Base-by-base conservation (phyloP, 2,113 vertebrate species). In the Dipodomys spectabilis region DNA sequence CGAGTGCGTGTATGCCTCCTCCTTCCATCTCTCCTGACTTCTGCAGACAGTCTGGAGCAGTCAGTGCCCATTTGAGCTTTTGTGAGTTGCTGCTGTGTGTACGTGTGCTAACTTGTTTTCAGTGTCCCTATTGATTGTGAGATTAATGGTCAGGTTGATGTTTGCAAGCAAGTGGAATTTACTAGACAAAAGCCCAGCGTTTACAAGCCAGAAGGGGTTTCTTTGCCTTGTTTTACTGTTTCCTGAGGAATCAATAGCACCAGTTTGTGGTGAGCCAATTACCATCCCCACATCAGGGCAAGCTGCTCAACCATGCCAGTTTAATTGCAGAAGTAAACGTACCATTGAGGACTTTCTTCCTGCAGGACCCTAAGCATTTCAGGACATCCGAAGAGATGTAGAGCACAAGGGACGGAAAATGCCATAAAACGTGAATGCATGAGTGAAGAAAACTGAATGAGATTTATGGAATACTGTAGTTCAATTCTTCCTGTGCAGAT, bases 221-320 rank as follows among this genome's bases (percentile, higher is more conserved):
- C 65, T 64, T 78, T 27, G 74, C 20, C 32, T 7, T 22, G 73
- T 6, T 88, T 81, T 75, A 71, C 30, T 18, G 3, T 60, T 72
- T 85, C 57, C 65, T 39, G 79, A 82, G 20, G 86, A 60, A 82
- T 49, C 78, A 65, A 9, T 45, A 53, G 7, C 11, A 62, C 28
- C 60, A 67, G 53, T 77, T 18, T 32, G 0, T 0, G 1, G 23
- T 86, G 2, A 25, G 86, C 28, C 30, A 87, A 8, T 4, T 91
- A 79, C 30, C 84, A 62, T 22, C 20, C 23, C 35, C 64, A 45
- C 67, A 7, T n/a, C 71, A 83, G 13, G 5, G 16, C 88, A 90
- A 20, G 5, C 0, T 75, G 82, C 87, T 57, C 0, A 0, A 45
- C 27, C 25, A 5, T 22, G 20, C 0, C 9, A 19, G 15, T 1